Base-by-base conservation (phyloP, 2,113 vertebrate species). In the Amazona vittata region DNA sequence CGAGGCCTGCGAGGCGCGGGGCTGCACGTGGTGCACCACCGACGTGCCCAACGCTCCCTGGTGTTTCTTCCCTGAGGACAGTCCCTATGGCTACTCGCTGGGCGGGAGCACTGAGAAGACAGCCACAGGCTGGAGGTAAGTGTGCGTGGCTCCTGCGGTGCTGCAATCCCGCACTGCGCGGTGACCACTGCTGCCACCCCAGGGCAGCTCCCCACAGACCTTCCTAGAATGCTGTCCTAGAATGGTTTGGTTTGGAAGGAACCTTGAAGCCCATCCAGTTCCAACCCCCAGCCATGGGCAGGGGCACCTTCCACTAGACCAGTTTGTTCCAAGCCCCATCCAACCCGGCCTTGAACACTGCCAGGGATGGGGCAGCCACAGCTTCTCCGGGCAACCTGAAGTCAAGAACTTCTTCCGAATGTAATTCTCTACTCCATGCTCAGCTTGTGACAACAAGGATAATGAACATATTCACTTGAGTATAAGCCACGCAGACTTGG, bases 131-230 rank as follows among this genome's bases (percentile, higher is more conserved):
- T 93, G 93, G 94, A 97, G 87, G 96, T 95, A 62, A 75, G 63
- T 3, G 9, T 15, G 21, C 1, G 6, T 0, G 13, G 78, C 39
- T 7, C 29, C 55, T 2, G 1, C 1, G 4, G n/a, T 1, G 15
- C 68, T 10, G 74, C 14, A 1, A 31, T 9, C 44, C 0, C 1
- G 10, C 35, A 0, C 17, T 8, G 43, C 9, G 2, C 3, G 3
- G 3, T 1, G 0, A 3, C 28, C 9, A 0, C 24, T 0, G 3
- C 55, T 24, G 62, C 29, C 1, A 0, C 43, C 21, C 16, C 0
- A 0, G 12, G 33, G 24, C 12, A 47, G 31, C 37, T 24, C 1
- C 1, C 11, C 1, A 0, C 29, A 41, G 25, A 3, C 21, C 19
- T 37, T 46, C 9, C 63, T 10, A n/a, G 33, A n/a, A n/a, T 22